A percentile compares a stretch with the other conserved stretches of the same genome.
phyloP scores from a whole-genome alignment of 2,888 invertebrate species.

The Minunthozetes semirufus region DNA sequence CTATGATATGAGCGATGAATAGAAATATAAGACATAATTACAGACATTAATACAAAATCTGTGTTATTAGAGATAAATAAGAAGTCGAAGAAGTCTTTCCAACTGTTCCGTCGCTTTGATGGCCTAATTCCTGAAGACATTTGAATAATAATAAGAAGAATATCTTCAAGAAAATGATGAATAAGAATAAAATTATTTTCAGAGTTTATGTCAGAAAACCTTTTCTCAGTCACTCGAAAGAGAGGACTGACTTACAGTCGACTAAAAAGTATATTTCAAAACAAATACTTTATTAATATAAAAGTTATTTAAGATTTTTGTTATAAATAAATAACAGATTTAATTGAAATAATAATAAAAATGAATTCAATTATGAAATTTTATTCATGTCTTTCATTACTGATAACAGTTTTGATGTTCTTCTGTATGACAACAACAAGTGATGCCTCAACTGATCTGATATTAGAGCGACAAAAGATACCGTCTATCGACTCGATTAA shows the following conservation, averaged over 20 bases:
- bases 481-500: background rate
- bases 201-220: background rate
- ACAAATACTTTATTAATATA: background rate
- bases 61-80: background rate
- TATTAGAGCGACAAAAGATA: background rate
- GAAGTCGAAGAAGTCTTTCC: background rate
- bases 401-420: background rate
- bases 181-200: background rate
- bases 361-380: background rate
- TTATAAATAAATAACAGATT: background rate
- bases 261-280: no score
- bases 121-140: background rate
- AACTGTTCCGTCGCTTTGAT: background rate
- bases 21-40: background rate
- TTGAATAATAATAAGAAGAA: background rate
- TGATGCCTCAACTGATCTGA: background rate
- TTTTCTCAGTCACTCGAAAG: no score
- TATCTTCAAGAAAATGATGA: background rate
- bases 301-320: background rate
- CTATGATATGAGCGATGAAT: background rate
- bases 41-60: background rate
- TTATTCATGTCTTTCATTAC: background rate
- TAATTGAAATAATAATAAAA: background rate
- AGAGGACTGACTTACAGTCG: no score
- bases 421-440: background rate